A percentile compares a stretch with the other conserved stretches of the same genome.
Conservation (phyloP, 2,113 vertebrate species). For the Pristiophorus japonicus region DNA sequence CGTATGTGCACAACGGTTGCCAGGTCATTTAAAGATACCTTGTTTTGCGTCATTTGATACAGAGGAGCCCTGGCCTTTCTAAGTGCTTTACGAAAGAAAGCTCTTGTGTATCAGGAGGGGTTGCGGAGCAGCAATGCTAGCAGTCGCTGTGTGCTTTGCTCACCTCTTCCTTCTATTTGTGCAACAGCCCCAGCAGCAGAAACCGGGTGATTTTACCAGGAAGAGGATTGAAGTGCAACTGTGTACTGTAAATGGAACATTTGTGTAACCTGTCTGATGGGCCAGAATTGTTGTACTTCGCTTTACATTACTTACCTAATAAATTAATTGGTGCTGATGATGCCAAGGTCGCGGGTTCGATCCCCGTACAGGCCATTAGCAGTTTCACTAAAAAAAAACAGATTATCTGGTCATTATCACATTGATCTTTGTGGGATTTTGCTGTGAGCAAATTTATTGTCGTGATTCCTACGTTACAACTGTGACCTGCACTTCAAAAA, state of each 20-base stretch:
- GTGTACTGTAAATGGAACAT: neutral
- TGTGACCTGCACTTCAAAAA: no score
- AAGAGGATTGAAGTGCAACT: neutral
- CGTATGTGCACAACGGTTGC: neutral
- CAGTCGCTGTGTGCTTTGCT: neutral
- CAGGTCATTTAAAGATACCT: neutral
- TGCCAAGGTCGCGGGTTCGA: no score
- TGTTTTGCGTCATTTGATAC: neutral
- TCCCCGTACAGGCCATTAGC: no score
- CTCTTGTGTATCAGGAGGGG: neutral
- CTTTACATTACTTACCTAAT: no score
- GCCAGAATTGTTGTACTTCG: neutral
- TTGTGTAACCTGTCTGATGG: neutral
- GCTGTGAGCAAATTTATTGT: no score
- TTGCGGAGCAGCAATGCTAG: neutral
- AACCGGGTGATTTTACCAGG: neutral
- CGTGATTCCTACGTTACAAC: no score
- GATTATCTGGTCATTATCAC: no score
- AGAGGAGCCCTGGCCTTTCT: no score
- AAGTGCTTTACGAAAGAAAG: neutral
- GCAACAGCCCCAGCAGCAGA: neutral
- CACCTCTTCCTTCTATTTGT: neutral
- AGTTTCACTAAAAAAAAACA: no score
- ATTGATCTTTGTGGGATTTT: no score
- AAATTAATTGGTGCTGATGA: no score